Conservation (phyloP, 2,888 invertebrate species). For the Barypeithes pellucidus region DNA sequence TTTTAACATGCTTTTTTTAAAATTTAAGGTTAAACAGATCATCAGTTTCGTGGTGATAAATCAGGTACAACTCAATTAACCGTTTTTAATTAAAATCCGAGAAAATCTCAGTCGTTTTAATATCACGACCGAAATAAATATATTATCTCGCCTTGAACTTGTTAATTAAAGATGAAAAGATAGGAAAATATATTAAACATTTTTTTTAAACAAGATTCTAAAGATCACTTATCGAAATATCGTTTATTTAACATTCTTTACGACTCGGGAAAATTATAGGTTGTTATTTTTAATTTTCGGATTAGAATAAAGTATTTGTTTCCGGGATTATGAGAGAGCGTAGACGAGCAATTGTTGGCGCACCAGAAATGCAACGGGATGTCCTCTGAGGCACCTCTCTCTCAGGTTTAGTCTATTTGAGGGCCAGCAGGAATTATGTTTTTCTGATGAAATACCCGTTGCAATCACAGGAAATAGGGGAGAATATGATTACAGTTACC, state of each 20-base stretch:
- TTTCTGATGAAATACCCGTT: too few species aligned
- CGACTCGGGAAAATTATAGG: neutral
- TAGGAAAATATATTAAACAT: slow-evolving; percentile 38
- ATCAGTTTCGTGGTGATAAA: neutral
- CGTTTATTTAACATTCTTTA: slow-evolving; percentile 23
- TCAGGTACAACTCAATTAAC: neutral
- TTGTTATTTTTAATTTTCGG: slow-evolving; percentile 15
- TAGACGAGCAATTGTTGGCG: neutral
- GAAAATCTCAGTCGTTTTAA: neutral
- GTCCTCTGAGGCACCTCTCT: too few species aligned
- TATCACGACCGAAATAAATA: slow-evolving; percentile 22
- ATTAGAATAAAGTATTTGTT: neutral
- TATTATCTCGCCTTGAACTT: slow-evolving; percentile 26
- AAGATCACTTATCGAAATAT: slow-evolving; percentile 18
- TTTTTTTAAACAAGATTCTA: slow-evolving; percentile 16
- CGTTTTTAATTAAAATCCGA: neutral
- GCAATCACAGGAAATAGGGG: too few species aligned
- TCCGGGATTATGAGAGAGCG: neutral
- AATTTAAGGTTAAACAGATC: too few species aligned
- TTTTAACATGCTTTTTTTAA: too few species aligned
- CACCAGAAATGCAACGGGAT: neutral
- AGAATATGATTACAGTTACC: too few species aligned
- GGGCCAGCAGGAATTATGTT: too few species aligned
- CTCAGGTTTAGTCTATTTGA: too few species aligned
- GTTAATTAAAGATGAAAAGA: slow-evolving; percentile 47